Evolutionary conservation across 2,888 invertebrate species (phyloP).

Genomic region (Netelia virgata): DNA sequence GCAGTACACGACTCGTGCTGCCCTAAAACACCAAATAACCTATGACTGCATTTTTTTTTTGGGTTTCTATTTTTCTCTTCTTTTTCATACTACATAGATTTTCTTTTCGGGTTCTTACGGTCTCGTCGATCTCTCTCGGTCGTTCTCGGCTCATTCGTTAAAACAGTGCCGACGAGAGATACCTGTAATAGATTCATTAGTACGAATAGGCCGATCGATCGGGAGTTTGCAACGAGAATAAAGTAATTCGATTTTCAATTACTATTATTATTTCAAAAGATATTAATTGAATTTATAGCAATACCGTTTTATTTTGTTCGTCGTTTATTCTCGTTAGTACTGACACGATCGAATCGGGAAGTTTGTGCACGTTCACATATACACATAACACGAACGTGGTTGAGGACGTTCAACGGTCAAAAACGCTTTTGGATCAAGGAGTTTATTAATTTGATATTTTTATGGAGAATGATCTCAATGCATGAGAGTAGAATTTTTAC

Average conservation of each 20-base stretch:
- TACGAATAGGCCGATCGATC: constrained; percentile 67
- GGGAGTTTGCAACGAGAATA: constrained; percentile 35
- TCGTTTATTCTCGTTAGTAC: constrained; percentile 38
- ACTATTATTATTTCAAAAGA: neutral
- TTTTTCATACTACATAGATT: constrained; percentile 58
- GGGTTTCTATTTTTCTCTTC: constrained; percentile 71
- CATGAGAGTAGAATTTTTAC: neutral
- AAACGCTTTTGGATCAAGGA: constrained; percentile 60
- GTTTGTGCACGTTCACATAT: constrained; percentile 56
- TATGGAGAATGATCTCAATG: neutral
- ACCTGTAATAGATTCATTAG: constrained; percentile 80
- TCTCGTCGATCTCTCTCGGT: constrained; percentile 46
- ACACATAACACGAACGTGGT: constrained; percentile 67
- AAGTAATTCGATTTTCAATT: neutral
- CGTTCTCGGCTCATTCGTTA: constrained; percentile 50
- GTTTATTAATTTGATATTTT: constrained; percentile 32
- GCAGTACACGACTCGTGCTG: constrained; percentile 72
- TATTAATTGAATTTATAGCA: neutral
- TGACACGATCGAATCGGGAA: constrained; percentile 37
- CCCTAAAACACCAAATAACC: constrained; percentile 64
- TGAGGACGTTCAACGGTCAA: constrained; percentile 64
- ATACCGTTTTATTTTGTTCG: neutral
- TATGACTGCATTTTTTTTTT: constrained; percentile 54
- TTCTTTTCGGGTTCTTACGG: constrained; percentile 43
- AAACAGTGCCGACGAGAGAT: constrained; percentile 51